Percentiles rank a stretch among this genome's conserved stretches.
Evolutionary conservation across 23 tunicate species (phyloP).

Genomic region (Styela clava): DNA sequence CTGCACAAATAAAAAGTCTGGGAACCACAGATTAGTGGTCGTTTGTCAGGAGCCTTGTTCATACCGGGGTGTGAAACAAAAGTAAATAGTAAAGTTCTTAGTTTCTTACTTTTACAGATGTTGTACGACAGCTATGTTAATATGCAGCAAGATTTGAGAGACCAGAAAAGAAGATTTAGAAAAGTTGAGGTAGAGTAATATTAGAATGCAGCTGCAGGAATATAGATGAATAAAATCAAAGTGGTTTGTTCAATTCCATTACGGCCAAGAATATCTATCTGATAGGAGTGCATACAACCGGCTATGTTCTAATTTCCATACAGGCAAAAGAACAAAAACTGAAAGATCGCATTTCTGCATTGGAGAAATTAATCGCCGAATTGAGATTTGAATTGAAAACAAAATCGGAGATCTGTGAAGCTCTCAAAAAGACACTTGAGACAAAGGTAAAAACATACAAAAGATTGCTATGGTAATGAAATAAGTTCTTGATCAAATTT

Average conservation of each 20-base stretch:
- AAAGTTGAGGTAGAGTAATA: conserved; percentile 16
- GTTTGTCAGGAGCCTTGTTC: too few species aligned
- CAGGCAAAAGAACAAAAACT: conserved; percentile 67
- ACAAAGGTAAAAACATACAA: conserved; percentile 26
- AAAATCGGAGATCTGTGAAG: conserved; percentile 35
- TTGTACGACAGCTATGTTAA: conserved; percentile 10
- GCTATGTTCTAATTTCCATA: too few species aligned
- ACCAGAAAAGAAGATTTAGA: conserved; percentile 16
- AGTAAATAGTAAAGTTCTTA: too few species aligned
- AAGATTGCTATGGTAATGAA: too few species aligned
- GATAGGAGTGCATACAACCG: too few species aligned
- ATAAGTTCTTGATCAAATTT: neutral
- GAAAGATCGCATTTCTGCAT: conserved; percentile 47
- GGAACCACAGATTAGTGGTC: too few species aligned
- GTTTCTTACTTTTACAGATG: neutral
- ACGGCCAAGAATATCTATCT: neutral
- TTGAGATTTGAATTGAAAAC: conserved; percentile 56
- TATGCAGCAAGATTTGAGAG: conserved; percentile 17
- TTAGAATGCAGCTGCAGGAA: neutral
- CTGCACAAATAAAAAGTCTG: too few species aligned
- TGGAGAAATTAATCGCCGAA: conserved; percentile 63
- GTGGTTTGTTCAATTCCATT: neutral
- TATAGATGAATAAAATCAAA: neutral
- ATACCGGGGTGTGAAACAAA: too few species aligned
- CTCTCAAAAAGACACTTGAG: conserved; percentile 36